These are phyloP conservation scores for Meganola albula DNA, from an alignment of 2,888 invertebrate genomes.

Conservation along the genomic window DNA sequence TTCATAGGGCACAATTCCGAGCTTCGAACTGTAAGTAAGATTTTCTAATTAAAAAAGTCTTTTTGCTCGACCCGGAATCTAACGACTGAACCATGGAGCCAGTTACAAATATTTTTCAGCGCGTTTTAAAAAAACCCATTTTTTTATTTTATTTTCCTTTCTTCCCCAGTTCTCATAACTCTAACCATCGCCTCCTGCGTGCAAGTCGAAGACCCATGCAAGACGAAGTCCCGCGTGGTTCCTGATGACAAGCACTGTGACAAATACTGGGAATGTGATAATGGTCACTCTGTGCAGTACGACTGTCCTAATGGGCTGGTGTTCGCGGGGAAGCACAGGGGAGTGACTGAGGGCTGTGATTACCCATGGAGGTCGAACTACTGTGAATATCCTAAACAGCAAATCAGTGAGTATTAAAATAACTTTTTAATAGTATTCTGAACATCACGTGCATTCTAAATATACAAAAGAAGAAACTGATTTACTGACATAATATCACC, in stretches of 20 bases:
- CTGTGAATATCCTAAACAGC: conserved; percentile 81
- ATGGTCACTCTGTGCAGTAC: conserved; percentile 88
- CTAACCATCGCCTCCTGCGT: conserved; percentile 43
- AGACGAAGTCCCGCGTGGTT: conserved; percentile 85
- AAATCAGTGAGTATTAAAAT: conserved; percentile 82
- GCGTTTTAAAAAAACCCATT: no score
- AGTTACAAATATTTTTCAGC: no score
- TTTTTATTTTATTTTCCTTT: no score
- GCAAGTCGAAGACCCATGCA: conserved; percentile 87
- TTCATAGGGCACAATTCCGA: no score
- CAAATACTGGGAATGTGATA: conserved; percentile 91
- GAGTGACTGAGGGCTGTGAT: conserved; percentile 93
- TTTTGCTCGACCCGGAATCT: no score
- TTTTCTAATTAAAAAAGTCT: no score
- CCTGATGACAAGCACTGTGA: conserved; percentile 88
- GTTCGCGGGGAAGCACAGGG: conserved; percentile 91
- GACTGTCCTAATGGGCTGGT: conserved; percentile 95
- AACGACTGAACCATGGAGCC: no score
- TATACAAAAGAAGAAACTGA: no score
- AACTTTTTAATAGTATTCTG: no score
- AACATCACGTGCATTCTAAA: no score
- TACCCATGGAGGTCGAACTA: conserved; percentile 94
- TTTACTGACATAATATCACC: no score
- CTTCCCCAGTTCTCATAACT: conserved; percentile 43
- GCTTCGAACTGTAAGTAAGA: no score